Conservation (phyloP, 2,888 invertebrate species). For the Leptinotarsa tumamoca region DNA sequence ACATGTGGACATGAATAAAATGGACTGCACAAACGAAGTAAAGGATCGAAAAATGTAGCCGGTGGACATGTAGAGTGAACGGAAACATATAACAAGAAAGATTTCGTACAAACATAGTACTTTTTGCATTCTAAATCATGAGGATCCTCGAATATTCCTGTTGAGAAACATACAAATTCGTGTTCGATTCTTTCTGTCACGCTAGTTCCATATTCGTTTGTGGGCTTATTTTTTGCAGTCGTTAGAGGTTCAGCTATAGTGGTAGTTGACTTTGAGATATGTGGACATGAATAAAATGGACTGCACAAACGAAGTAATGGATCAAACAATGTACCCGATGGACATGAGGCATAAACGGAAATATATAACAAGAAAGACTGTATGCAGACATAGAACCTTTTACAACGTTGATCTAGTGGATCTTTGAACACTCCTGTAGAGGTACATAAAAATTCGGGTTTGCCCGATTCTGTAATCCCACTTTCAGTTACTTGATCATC, state of each 20-base stretch:
- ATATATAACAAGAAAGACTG: conserved; percentile 18
- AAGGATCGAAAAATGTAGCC: neutral
- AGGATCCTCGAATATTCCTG: neutral
- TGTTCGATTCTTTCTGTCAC: neutral
- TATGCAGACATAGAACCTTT: conserved; percentile 41
- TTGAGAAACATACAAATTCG: neutral
- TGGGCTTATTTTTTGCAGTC: neutral
- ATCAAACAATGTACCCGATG: conserved; percentile 42
- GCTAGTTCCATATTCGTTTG: neutral
- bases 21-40: neutral
- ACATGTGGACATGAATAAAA: neutral
- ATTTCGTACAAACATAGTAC: neutral
- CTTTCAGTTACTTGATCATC: neutral
- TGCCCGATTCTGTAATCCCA: neutral
- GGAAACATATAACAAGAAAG: neutral
- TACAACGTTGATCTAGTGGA: conserved; percentile 38
- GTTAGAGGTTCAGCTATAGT: no score
- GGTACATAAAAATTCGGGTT: neutral
- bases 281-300: conserved; percentile 38
- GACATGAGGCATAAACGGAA: conserved; percentile 60
- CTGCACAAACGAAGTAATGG: conserved; percentile 39
- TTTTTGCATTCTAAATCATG: neutral
- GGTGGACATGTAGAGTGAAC: neutral
- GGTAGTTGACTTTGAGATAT: neutral
- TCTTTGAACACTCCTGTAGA: conserved; percentile 8